Evolutionary conservation across 2,113 vertebrate species (phyloP), one percentile per base, ranked within the genome.

Genomic region (Campylomormyrus tamandua): DNA sequence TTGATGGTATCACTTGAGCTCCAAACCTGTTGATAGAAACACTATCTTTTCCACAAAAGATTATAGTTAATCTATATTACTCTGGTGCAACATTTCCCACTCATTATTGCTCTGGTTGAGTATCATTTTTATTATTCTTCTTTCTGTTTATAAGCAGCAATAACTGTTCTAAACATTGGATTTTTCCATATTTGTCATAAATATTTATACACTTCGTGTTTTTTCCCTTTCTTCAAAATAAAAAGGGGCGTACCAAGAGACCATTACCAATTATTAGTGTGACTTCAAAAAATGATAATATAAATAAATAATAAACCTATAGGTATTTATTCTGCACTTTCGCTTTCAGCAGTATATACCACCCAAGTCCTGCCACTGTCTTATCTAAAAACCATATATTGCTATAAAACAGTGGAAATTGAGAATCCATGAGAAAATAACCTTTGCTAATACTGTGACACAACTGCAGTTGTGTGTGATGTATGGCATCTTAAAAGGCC

Each of bases 401-500:
- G 48, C 50, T 42, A 21, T 53, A 53, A n/a, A 27, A 87, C 24
- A 15, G 48, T 87, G n/a, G 48, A 35, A 50, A 31, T 35, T 48
- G 85, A 53, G 85, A 53, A 87, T 87, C 49, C 27, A 53, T 56
- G 27, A 87, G 15, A 53, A 56, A 87, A 87, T 19, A 87, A 24
- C 49, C 50, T 56, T 53, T 50, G 11, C 50, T 87, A 87, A 87
- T 35, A 21, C 50, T 49, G n/a, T 52, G 85, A 56, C 49, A 87
- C 31, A 11, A 21, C 85, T 31, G 85, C 50, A 52, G 49, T 87
- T 24, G 85, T 39, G n/a, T 56, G 50, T 87, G 85, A 87, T 87
- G 50, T 56, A 87, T 87, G 27, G 85, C 50, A 53, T 87, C 85
- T 53, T 87, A 87, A 87, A 87, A 56, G 50, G 17, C 85, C 85